Conservation (phyloP, 2,113 vertebrate species). For the Pedetes capensis region DNA sequence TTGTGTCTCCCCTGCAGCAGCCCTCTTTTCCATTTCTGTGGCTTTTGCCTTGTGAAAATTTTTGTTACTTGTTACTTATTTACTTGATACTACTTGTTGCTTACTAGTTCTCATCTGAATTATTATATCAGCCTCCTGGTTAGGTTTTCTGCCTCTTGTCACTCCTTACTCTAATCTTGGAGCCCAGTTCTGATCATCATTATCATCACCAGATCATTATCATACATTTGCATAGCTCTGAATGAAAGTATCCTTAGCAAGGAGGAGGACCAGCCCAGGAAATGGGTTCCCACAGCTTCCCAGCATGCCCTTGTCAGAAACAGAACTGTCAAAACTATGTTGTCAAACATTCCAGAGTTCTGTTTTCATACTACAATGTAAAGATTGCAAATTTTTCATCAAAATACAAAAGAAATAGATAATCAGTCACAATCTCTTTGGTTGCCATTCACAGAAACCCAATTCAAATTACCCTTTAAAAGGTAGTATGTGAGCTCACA, state of each 20-base stretch:
- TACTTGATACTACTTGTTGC: no score
- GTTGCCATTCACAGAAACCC: constrained; percentile 9
- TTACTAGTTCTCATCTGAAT: constrained; percentile 2
- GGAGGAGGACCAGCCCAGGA: neutral
- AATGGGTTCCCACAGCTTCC: constrained; percentile 7
- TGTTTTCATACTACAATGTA: constrained; percentile 54
- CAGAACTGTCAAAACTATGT: constrained; percentile 58
- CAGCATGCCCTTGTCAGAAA: constrained; percentile 51
- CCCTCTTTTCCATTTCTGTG: neutral
- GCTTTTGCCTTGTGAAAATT: neutral
- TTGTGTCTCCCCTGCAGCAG: neutral
- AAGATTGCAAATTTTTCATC: constrained; percentile 50
- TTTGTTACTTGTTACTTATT: no score
- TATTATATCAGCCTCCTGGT: neutral
- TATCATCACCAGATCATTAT: neutral
- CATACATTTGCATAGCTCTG: constrained; percentile 25
- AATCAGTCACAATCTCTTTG: constrained; percentile 36
- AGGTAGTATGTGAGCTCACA: neutral
- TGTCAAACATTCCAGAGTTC: constrained; percentile 66
- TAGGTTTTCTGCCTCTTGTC: neutral
- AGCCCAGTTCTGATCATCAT: neutral
- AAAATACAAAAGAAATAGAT: constrained; percentile 61
- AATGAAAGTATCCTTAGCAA: neutral
- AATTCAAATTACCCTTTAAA: constrained; percentile 12
- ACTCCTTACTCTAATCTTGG: neutral